Evolutionary conservation across 1,140 invertebrate genomes (phyloP), one percentile per base, ranked within the genome.

Genomic region (Lycorma delicatula): DNA sequence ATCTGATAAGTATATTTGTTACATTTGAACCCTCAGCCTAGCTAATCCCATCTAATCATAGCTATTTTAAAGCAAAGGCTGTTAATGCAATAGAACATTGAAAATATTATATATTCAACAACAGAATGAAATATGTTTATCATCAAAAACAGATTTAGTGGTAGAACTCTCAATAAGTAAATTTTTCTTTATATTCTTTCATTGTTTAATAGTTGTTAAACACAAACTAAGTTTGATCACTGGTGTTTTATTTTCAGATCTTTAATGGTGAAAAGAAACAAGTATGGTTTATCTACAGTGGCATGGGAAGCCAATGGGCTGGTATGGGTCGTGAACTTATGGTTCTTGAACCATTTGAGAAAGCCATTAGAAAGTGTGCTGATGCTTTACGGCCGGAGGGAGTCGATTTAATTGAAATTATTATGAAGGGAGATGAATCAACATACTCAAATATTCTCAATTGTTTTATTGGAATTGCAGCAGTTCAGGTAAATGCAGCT

Each of bases 281-380:
- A 1, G 73, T 98, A 23, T 98, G 93, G 89, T 97, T 83, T 71
- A 78, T 98, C 31, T 98, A 95, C 73, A 89, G 93, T 47, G 96
- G 95, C 29, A 97, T 98, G 93, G 96, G 95, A 11, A 85, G 86
- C 31, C 95, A 99, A 75, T 98, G 94, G 94, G 76, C 84, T 44
- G 91, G 91, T 59, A 98, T 98, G 94, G 93, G 82, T 4, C 83
- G 83, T 67, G 79, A 86, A 20, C 74, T 98, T 31, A 84, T 97
- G 78, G 67, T 77, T 34, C 76, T 98, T 31, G 84, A 91, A 46
- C 71, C 77, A 0, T 98, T 98, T 72, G 80, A 81, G 36, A 74
- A 81, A 26, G 86, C 87, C 28, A 84, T 99, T 53, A 74, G 81
- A 60, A 81, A 81, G 51, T 87, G 85, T 54, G 84, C 87, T 5